Base-by-base conservation (phyloP, 2,113 vertebrate genomes). In the Sinosuthora webbiana region DNA sequence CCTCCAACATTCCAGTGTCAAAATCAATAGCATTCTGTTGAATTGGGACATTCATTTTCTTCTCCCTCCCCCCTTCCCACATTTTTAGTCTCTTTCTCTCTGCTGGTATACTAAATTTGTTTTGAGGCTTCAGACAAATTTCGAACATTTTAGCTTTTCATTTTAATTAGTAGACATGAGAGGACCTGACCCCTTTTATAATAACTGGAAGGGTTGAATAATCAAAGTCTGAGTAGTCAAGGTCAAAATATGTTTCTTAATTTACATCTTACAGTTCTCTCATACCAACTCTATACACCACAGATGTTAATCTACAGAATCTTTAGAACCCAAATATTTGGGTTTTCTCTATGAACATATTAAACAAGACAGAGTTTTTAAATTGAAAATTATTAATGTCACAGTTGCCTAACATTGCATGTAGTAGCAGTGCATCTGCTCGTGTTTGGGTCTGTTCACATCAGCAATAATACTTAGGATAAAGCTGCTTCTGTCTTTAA, bases 401-500 rank as follows among this genome's bases (percentile, higher is more conserved):
- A 79, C 9, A 37, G n/a, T 55, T 70, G n/a, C 56, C 27, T 82
- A 49, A 41, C 42, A 52, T 18, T 86, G 69, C 56, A 41, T 10
- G 50, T 27, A 67, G 25, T 37, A 75, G 56, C 64, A 69, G 68
- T 55, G 60, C 82, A 63, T 83, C 91, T 87, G 85, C 33, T 93
- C 1, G 4, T 47, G 39, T 70, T 90, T 62, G 60, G 84, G 60
- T 71, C 67, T 71, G 68, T 74, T 78, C 56, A 90, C 76, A 64
- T 77, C 19, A 83, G 83, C 76, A 80, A 47, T 91, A 89, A 78
- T 86, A 49, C 86, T 84, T 30, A 68, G 79, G 74, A 83, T 91
- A 93, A 97, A 95, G 90, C 82, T 88, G 93, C 93, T 97, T 91
- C 88, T 89, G 73, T 31, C 55, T 96, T 96, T 91, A 94, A 89